A percentile compares a stretch with the other conserved stretches of the same genome.
phyloP scores from a whole-genome alignment of 2,888 invertebrate species.

The Apocheima hispidaria region DNA sequence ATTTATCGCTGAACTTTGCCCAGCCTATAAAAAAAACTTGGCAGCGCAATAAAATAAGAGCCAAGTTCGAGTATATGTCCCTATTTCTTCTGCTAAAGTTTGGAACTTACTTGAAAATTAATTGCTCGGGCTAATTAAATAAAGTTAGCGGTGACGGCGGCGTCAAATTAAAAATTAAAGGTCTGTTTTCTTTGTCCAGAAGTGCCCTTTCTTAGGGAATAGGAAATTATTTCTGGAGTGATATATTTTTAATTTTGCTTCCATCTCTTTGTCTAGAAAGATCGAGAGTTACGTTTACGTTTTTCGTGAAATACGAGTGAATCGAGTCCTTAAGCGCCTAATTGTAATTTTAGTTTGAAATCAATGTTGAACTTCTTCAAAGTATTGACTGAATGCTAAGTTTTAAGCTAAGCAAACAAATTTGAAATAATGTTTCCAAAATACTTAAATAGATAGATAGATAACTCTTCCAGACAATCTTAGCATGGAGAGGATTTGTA shows the following conservation, averaged over 20 bases:
- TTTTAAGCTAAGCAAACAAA: too few relatives aligned
- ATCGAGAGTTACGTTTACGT: background rate
- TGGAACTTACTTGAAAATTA: conserved; percentile 38
- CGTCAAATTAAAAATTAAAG: conserved; percentile 32
- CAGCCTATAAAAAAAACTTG: conserved; percentile 11
- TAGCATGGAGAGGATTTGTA: too few relatives aligned
- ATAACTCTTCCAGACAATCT: too few relatives aligned
- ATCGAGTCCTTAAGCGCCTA: too few relatives aligned
- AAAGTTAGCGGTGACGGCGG: conserved; percentile 32
- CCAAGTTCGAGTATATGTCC: conserved; percentile 3
- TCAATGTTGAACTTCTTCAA: too few relatives aligned
- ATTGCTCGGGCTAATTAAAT: conserved; percentile 44
- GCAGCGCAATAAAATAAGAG: conserved; percentile 13
- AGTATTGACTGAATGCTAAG: too few relatives aligned
- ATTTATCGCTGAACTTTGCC: conserved; percentile 11
- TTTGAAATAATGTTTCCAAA: too few relatives aligned
- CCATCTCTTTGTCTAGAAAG: background rate
- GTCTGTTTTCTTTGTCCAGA: conserved; percentile 22
- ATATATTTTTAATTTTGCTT: conserved; percentile 17
- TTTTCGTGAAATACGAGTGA: background rate
- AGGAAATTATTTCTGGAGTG: conserved; percentile 18
- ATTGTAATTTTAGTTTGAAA: background rate
- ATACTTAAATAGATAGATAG: too few relatives aligned
- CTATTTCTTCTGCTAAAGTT: conserved; percentile 14
- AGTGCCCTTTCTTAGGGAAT: conserved; percentile 3